Conservation (phyloP, 2,113 vertebrate genomes). For the Haliaeetus leucogaster region DNA sequence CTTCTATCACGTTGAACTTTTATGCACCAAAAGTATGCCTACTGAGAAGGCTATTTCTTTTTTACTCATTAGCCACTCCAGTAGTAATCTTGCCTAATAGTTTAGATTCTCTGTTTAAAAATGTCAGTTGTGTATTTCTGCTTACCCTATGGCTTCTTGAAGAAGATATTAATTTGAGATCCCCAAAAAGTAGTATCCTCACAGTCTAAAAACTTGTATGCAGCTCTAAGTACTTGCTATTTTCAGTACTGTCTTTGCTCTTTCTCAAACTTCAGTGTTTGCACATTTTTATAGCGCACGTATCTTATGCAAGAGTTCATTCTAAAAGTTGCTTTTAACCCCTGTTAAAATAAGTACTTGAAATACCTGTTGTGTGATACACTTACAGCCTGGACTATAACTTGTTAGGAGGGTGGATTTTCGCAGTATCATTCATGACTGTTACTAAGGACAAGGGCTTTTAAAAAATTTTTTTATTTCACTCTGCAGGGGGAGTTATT, state of each 20-base stretch:
- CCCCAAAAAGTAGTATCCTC: not conserved
- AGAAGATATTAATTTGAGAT: not conserved
- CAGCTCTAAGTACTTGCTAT: not conserved
- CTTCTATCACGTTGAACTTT: not conserved
- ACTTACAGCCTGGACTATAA: not conserved
- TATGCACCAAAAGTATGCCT: not conserved
- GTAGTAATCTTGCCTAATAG: not conserved
- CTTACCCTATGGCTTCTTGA: not conserved
- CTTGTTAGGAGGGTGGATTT: not conserved
- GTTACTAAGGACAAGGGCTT: not conserved
- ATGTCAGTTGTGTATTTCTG: not conserved
- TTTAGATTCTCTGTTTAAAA: not conserved
- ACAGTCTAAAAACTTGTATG: not conserved
- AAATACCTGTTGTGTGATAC: not conserved
- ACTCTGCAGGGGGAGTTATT: slow-evolving; percentile 87
- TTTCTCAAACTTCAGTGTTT: not conserved
- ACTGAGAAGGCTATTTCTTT: not conserved
- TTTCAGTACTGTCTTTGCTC: not conserved
- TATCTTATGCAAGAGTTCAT: not conserved
- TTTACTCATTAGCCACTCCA: not conserved
- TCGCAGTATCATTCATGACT: not conserved
- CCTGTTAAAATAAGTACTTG: not conserved
- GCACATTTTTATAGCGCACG: not conserved
- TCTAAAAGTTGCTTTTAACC: not conserved
- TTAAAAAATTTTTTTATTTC: not conserved